Evolutionary conservation across 2,888 invertebrate species (phyloP).

Genomic region (Crepidodera aurea): DNA sequence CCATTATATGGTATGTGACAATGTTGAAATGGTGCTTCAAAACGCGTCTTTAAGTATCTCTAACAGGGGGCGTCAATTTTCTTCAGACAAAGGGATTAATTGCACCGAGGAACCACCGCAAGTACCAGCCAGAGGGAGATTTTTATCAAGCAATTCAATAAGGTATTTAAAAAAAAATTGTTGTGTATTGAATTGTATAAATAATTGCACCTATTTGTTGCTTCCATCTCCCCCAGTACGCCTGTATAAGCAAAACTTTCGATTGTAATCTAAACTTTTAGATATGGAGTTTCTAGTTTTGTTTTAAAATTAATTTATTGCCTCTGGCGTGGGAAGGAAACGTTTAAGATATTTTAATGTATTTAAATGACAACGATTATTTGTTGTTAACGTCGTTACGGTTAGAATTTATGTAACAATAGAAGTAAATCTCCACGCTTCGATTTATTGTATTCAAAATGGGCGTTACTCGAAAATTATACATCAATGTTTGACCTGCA

Average conservation of each 20-base stretch:
- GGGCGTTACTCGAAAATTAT: not conserved
- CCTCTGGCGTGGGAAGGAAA: slow-evolving; percentile 7
- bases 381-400: slow-evolving; percentile 25
- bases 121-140: slow-evolving; percentile 46
- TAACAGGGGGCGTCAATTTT: slow-evolving; percentile 37
- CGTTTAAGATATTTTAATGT: slow-evolving; percentile 9
- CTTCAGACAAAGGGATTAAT: slow-evolving; percentile 29
- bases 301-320: slow-evolving; percentile 3
- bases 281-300: slow-evolving; percentile 6
- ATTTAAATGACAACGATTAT: slow-evolving; percentile 21
- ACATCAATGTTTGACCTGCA: not conserved
- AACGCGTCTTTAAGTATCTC: slow-evolving; percentile 39
- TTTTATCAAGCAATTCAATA: slow-evolving; percentile 39
- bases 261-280: not conserved
- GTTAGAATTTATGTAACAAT: slow-evolving; percentile 15
- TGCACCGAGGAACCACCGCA: slow-evolving; percentile 40
- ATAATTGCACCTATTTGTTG: no score
- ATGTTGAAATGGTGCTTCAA: slow-evolving; percentile 49
- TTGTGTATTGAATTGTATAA: no score
- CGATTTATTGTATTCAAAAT: not conserved
- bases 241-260: not conserved
- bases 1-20: slow-evolving; percentile 29
- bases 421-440: slow-evolving; percentile 4
- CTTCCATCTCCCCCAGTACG: not conserved
- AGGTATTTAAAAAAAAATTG: slow-evolving; percentile 42